These are phyloP conservation scores for Myanophis thanlyinensis DNA, from an alignment of 2,113 vertebrate genomes.

Conservation along the genomic window DNA sequence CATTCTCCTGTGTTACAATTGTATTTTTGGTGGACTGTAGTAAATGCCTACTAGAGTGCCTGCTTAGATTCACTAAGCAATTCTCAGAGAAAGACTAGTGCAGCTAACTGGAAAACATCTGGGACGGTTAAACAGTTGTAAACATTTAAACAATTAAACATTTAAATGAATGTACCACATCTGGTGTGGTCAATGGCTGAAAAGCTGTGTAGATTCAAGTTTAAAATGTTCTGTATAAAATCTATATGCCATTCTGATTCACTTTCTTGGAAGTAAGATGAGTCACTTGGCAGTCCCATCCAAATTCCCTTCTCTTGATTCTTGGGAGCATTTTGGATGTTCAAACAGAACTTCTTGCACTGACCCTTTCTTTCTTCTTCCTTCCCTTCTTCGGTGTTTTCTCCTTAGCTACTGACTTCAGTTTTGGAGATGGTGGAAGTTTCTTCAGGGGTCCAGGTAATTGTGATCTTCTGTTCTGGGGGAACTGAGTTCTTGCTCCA, in stretches of 20 bases:
- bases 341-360: slow-evolving; percentile 8
- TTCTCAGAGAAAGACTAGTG: background rate
- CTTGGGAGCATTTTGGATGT: background rate
- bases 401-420: background rate
- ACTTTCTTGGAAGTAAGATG: background rate
- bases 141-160: background rate
- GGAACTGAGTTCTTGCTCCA: background rate
- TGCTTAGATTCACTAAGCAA: background rate
- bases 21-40: background rate
- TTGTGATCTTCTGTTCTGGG: slow-evolving; percentile 4
- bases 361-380: background rate
- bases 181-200: background rate
- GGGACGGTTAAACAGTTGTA: background rate
- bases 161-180: background rate
- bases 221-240: background rate
- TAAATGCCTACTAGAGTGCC: background rate
- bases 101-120: background rate
- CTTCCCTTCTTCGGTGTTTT: slow-evolving; percentile 1
- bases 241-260: background rate
- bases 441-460: slow-evolving; percentile 9
- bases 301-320: background rate
- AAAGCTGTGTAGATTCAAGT: rapidly evolving
- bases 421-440: background rate
- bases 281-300: background rate
- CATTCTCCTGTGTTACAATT: background rate